Conservation (phyloP, 2,113 vertebrate species). For the Leptobrachium leishanense region DNA sequence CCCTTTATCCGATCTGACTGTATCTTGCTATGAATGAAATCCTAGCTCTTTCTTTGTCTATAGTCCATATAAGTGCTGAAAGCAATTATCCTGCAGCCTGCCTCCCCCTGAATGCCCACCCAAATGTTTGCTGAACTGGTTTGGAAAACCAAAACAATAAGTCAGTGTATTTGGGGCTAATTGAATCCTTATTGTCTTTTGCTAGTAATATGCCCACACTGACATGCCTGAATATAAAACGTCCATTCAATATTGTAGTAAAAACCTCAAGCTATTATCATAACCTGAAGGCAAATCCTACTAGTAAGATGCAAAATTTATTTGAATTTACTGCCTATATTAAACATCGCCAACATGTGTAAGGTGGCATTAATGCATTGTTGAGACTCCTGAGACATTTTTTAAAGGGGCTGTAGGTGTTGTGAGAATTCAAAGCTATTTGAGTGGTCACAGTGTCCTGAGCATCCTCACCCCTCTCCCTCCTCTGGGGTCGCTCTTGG, state of each 20-base stretch:
- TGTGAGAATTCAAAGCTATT: too few relatives aligned
- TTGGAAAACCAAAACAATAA: not conserved
- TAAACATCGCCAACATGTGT: too few relatives aligned
- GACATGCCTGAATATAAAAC: not conserved
- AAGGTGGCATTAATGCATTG: too few relatives aligned
- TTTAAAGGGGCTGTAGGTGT: too few relatives aligned
- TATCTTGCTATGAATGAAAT: not conserved
- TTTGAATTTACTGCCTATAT: too few relatives aligned
- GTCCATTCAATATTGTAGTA: not conserved
- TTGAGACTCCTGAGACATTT: too few relatives aligned
- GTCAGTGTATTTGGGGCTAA: not conserved
- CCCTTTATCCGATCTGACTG: not conserved
- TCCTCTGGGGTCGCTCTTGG: too few relatives aligned
- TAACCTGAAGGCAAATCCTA: too few relatives aligned
- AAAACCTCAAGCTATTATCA: too few relatives aligned
- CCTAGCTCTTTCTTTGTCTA: not conserved
- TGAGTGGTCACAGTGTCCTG: too few relatives aligned
- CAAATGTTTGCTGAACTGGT: not conserved
- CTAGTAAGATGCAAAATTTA: too few relatives aligned
- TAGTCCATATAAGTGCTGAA: not conserved
- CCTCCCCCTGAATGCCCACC: not conserved
- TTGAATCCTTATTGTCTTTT: not conserved
- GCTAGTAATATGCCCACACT: not conserved
- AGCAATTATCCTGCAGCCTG: not conserved
- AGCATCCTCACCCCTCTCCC: too few relatives aligned